These are phyloP conservation scores for Melanotaenia maccullochi DNA, from an alignment of 2,797 vertebrate genomes.

Conservation along the genomic window DNA sequence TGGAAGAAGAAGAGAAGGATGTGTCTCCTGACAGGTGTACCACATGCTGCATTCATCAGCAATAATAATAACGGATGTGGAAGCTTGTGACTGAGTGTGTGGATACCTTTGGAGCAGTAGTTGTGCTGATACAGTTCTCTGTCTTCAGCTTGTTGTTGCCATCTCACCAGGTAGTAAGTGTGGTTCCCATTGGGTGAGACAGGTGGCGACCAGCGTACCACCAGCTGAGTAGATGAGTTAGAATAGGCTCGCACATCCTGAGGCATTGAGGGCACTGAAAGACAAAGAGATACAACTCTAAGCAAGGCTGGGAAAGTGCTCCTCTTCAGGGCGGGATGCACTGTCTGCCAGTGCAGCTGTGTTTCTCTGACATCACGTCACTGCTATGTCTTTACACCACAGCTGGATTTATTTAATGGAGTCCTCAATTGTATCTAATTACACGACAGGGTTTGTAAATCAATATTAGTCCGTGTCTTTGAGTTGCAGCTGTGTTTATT, in stretches of 20 bases:
- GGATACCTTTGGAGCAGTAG: slow-evolving; percentile 95
- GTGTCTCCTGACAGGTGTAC: background rate
- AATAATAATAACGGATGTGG: background rate
- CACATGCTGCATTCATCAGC: background rate
- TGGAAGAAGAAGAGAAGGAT: slow-evolving; percentile 53
- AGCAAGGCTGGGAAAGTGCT: slow-evolving; percentile 28
- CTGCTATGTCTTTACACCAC: slow-evolving; percentile 43
- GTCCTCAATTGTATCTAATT: slow-evolving; percentile 50
- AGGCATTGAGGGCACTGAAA: slow-evolving; percentile 92
- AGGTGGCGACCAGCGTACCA: slow-evolving; percentile 95
- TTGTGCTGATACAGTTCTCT: slow-evolving; percentile 93
- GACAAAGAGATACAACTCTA: slow-evolving; percentile 8
- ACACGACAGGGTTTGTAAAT: slow-evolving; percentile 46
- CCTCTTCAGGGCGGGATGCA: slow-evolving; percentile 27
- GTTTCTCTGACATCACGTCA: slow-evolving; percentile 38
- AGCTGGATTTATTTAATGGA: slow-evolving; percentile 65
- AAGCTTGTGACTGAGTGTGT: slow-evolving; percentile 12
- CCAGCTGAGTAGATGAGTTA: slow-evolving; percentile 93
- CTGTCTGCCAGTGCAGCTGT: slow-evolving; percentile 52
- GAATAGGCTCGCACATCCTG: slow-evolving; percentile 93
- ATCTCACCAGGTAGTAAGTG: slow-evolving; percentile 94
- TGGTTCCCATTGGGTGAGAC: slow-evolving; percentile 93
- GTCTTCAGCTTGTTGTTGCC: slow-evolving; percentile 96
- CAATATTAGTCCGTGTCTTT: slow-evolving; percentile 38
- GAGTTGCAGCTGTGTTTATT: slow-evolving; percentile 68